Conservation (phyloP, 1,140 invertebrate genomes). For the Ips nitidus region DNA sequence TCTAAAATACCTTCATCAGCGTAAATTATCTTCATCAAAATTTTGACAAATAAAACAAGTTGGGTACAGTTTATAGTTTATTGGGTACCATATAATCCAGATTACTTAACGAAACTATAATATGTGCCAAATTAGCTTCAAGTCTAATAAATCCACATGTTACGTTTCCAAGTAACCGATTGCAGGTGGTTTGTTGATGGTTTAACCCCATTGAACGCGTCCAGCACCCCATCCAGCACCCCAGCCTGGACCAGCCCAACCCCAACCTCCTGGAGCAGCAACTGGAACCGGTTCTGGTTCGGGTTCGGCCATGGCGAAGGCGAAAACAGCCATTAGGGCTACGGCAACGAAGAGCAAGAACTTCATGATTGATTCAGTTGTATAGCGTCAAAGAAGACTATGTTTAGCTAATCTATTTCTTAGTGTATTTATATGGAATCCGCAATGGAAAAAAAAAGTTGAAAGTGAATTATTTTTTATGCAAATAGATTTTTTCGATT, state of each 20-base stretch:
- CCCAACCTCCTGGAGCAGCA: neutral
- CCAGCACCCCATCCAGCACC: slow-evolving; percentile 10
- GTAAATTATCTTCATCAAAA: no score
- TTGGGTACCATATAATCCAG: no score
- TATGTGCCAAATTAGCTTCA: neutral
- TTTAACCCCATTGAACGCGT: slow-evolving; percentile 6
- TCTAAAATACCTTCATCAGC: no score
- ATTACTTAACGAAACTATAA: slow-evolving; percentile 2
- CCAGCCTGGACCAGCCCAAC: slow-evolving; percentile 3
- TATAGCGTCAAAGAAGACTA: neutral
- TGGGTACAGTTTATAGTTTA: no score
- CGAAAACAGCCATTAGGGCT: slow-evolving; percentile 2
- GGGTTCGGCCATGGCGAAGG: neutral
- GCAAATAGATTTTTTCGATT: neutral
- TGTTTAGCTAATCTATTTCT: neutral
- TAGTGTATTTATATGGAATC: neutral
- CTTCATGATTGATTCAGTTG: neutral
- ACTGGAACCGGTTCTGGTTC: neutral
- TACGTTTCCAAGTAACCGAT: neutral
- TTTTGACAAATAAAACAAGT: no score
- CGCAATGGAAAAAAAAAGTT: neutral
- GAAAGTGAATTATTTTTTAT: neutral
- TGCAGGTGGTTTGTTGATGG: neutral
- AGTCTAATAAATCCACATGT: neutral
- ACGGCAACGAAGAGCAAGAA: slow-evolving; percentile 6